Evolutionary conservation across 2,888 invertebrate species (phyloP).

Genomic region (Rhagium mordax): DNA sequence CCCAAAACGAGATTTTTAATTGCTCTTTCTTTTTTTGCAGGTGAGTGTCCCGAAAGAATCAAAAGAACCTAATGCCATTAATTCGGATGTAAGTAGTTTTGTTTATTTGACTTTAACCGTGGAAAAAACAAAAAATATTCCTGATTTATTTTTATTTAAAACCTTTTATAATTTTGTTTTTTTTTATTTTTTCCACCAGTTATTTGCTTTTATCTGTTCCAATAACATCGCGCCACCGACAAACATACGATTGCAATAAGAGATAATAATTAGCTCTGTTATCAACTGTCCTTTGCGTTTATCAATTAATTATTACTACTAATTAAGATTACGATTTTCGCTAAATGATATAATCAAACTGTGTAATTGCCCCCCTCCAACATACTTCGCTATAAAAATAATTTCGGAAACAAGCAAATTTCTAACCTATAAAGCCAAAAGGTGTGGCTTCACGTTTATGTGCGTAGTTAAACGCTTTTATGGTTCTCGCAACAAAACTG

Average conservation of each 20-base stretch:
- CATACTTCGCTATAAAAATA: neutral
- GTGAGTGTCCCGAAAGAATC: conserved; percentile 58
- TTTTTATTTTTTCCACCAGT: conserved; percentile 19
- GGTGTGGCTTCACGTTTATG: neutral
- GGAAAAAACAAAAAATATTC: neutral
- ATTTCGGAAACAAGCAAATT: neutral
- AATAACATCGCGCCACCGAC: neutral
- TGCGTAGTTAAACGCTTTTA: conserved; percentile 14
- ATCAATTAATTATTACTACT: neutral
- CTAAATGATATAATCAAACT: neutral
- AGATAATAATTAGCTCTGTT: neutral
- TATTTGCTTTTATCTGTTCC: neutral
- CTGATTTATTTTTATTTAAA: no score
- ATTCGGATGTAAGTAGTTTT: conserved; percentile 54
- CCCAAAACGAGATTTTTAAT: no score
- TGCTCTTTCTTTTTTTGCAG: conserved; percentile 51
- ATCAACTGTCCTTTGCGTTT: conserved; percentile 7
- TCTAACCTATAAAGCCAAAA: neutral
- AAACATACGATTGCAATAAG: neutral
- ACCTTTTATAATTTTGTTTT: neutral
- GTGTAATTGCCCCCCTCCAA: neutral
- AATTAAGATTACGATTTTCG: neutral
- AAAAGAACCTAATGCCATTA: conserved; percentile 50
- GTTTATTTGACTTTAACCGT: conserved; percentile 16
- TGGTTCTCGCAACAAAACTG: neutral